Base-by-base conservation (phyloP, 1,140 invertebrate genomes). In the Leptinotarsa texana region DNA sequence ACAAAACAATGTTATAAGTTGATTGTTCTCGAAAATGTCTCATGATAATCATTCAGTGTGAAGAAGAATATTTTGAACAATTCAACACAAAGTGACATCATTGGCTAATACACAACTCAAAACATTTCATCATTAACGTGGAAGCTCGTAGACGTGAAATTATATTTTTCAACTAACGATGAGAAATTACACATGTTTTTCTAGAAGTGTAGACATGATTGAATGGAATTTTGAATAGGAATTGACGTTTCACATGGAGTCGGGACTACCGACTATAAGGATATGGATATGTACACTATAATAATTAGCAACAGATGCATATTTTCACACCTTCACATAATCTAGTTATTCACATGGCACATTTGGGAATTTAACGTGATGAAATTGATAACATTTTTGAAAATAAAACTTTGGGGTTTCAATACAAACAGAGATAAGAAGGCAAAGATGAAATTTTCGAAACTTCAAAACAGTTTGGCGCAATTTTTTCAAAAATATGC, bases 271-370 rank as follows among this genome's bases (percentile, higher is more conserved):
- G 67, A 77, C n/a, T 21, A 17, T 33, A 71, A 48, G 22, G 49
- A 48, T 74, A 66, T 27, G 77, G 78, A 79, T 79, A 79, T 79
- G 78, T 79, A 79, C 78, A 79, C 63, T 69, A 74, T 61, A 42
- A 48, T 47, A 18, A 42, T 42, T 8, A 42, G 67, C 49, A 70
- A 70, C 42, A 63, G 18, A 22, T 66, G n/a, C 18, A 42, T 49
- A 51, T 48, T 74, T 68, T 48, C 3, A n/a, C n/a, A 66, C 65
- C 70, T 21, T 22, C 49, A 51, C 63, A 24, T 75, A 70, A 42
- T 42, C 33, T 42, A 72, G 69, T 67, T 61, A 42, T 22, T 66
- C 51, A 22, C 47, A 51, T 69, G 65, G 65, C 65, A 67, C 65
- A 67, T 69, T 42, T 42, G 33, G 33, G 33, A 11, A 42, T 42